Percentiles rank a stretch among this genome's conserved stretches.
Evolutionary conservation across 2,797 vertebrate species (phyloP).

Genomic region (Sandelia bainsii): DNA sequence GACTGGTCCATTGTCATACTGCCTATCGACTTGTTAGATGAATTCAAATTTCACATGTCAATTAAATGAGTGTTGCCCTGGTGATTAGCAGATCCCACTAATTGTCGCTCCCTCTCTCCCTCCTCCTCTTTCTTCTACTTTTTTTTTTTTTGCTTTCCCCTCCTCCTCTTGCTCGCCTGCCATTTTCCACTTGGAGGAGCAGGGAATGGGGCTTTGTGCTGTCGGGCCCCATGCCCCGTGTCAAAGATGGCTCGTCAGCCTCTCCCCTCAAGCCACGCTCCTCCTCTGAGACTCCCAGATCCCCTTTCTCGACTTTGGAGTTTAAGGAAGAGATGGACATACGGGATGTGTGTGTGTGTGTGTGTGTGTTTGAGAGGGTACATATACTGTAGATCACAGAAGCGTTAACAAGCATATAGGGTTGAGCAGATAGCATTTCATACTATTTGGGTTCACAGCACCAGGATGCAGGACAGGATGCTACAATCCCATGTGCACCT

Average conservation of each 20-base stretch:
- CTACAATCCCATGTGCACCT: conserved; percentile 40
- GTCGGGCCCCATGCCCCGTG: conserved; percentile 74
- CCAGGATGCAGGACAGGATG: conserved; percentile 20
- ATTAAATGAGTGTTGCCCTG: conserved; percentile 86
- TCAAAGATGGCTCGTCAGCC: conserved; percentile 80
- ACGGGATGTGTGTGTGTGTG: neutral
- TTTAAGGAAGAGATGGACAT: conserved; percentile 30
- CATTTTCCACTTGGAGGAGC: conserved; percentile 89
- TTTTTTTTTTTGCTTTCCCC: conserved; percentile 51
- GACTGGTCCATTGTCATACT: conserved; percentile 73
- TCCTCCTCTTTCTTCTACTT: conserved; percentile 64
- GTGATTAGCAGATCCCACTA: conserved; percentile 88
- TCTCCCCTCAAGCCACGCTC: conserved; percentile 63
- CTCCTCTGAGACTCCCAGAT: conserved; percentile 63
- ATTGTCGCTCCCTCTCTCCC: conserved; percentile 79
- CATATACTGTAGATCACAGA: conserved; percentile 30
- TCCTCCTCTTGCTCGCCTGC: conserved; percentile 74
- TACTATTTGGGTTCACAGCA: conserved; percentile 38
- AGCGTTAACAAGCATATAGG: conserved; percentile 28
- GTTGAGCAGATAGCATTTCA: conserved; percentile 44
- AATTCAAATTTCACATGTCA: conserved; percentile 87
- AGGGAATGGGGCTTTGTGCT: conserved; percentile 86
- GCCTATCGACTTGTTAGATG: conserved; percentile 83
- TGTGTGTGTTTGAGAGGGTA: neutral
- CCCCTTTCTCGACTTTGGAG: conserved; percentile 51